Percentiles rank a stretch among this genome's conserved stretches.
Evolutionary conservation across 2,888 invertebrate genomes (phyloP).

Genomic region (Portevinia maculata): DNA sequence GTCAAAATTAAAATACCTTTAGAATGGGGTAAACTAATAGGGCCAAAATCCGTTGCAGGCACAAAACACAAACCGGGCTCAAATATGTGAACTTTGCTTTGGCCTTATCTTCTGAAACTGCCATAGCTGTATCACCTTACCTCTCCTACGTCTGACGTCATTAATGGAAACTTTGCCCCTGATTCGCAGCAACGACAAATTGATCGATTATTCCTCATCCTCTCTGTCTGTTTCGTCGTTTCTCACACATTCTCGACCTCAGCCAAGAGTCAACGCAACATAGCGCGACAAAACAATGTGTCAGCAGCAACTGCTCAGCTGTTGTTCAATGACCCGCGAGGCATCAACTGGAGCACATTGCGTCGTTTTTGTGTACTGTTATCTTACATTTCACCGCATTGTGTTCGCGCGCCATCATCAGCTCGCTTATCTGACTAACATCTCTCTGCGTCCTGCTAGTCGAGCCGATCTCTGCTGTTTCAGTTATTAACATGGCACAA

Average conservation of each 20-base stretch:
- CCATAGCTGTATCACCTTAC: slow-evolving; percentile 54
- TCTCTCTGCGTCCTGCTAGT: slow-evolving; percentile 34
- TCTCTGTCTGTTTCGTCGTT: slow-evolving; percentile 6
- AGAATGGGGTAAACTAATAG: too few relatives aligned
- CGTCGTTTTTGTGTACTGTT: slow-evolving; percentile 65
- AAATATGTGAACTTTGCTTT: too few relatives aligned
- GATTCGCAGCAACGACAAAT: slow-evolving; percentile 64
- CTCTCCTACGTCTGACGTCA: slow-evolving; percentile 56
- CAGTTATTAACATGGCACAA: slow-evolving; percentile 67
- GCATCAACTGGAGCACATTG: slow-evolving; percentile 53
- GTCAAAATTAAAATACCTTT: too few relatives aligned
- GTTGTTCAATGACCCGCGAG: slow-evolving; percentile 52
- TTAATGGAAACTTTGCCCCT: slow-evolving; percentile 47
- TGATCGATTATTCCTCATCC: slow-evolving; percentile 62
- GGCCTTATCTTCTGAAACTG: slow-evolving; percentile 26
- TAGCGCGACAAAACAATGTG: slow-evolving; percentile 29
- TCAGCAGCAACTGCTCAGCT: slow-evolving; percentile 2
- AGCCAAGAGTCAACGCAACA: slow-evolving; percentile 3
- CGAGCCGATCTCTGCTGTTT: slow-evolving; percentile 37
- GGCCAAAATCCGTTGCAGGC: too few relatives aligned
- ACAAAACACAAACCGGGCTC: too few relatives aligned
- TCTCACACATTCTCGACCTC: not conserved
- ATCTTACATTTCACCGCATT: slow-evolving; percentile 70
- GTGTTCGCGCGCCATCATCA: slow-evolving; percentile 65
- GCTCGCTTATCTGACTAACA: slow-evolving; percentile 64